Conservation (phyloP, 2,113 vertebrate species). For the Zosterops pallidus region DNA sequence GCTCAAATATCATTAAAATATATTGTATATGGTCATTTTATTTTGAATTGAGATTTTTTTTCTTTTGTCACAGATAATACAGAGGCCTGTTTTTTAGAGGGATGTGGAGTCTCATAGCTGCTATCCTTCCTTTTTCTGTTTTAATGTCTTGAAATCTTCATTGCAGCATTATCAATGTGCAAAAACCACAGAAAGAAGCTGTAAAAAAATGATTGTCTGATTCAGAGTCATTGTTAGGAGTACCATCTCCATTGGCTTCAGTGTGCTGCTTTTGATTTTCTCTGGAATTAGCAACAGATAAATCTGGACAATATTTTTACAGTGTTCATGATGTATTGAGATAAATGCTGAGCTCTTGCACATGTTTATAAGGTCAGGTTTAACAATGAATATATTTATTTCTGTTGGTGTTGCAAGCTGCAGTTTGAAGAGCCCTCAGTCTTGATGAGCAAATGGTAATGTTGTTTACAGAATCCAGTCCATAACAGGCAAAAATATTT, state of each 20-base stretch:
- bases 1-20: too few relatives aligned
- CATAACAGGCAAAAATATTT: slow-evolving; percentile 22
- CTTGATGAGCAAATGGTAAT: background rate
- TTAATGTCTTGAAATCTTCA: background rate
- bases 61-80: background rate
- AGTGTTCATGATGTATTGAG: background rate
- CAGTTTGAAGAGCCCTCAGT: background rate
- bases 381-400: slow-evolving; percentile 39
- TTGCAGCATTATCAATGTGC: background rate
- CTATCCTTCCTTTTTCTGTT: background rate
- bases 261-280: background rate
- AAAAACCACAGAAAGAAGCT: background rate
- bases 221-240: background rate
- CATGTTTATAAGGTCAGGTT: slow-evolving; percentile 25
- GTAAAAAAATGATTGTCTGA: background rate
- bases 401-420: background rate
- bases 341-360: slow-evolving; percentile 21
- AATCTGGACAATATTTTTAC: background rate
- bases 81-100: background rate
- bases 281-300: background rate
- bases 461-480: background rate
- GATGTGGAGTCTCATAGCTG: background rate
- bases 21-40: too few relatives aligned
- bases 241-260: background rate
- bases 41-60: background rate